Evolutionary conservation across 1,140 invertebrate species (phyloP).

Genomic region (Eufriesea mexicana): DNA sequence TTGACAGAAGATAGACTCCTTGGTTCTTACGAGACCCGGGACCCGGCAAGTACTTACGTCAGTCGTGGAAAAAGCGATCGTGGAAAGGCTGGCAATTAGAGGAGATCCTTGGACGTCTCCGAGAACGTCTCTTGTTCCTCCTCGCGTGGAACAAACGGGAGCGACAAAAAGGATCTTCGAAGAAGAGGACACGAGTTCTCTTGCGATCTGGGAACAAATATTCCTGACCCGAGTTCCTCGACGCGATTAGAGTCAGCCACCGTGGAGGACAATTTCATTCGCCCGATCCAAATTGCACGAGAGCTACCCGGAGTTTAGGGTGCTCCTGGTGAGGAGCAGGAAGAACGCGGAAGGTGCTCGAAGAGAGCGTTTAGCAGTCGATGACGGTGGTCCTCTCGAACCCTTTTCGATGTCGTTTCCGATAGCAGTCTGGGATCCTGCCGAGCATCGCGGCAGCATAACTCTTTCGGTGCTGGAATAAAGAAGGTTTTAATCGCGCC

Average conservation of each 20-base stretch:
- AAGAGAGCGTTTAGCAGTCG: not conserved
- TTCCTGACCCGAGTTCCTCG: not conserved
- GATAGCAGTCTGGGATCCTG: conserved; percentile 22
- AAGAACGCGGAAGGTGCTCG: no score
- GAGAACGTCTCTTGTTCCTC: no score
- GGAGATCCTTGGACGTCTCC: not conserved
- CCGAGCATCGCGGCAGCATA: conserved; percentile 2
- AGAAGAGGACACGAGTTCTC: no score
- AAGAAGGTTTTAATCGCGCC: conserved; percentile 44
- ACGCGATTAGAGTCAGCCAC: not conserved
- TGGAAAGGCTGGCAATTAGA: not conserved
- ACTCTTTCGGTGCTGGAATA: conserved; percentile 25
- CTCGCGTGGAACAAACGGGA: not conserved
- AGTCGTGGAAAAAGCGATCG: not conserved
- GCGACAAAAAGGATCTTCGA: not conserved
- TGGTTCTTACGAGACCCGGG: no score
- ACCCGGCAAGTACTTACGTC: no score
- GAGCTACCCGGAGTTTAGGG: no score
- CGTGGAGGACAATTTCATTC: not conserved
- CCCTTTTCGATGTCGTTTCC: not conserved
- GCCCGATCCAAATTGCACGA: no score
- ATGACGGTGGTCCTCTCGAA: not conserved
- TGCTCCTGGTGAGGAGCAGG: not conserved
- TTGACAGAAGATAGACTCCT: no score
- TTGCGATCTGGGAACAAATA: conserved; percentile 1